A percentile compares a stretch with the other conserved stretches of the same genome.
Conservation (phyloP, 2,888 invertebrate species). For the Saturnia pavonia region DNA sequence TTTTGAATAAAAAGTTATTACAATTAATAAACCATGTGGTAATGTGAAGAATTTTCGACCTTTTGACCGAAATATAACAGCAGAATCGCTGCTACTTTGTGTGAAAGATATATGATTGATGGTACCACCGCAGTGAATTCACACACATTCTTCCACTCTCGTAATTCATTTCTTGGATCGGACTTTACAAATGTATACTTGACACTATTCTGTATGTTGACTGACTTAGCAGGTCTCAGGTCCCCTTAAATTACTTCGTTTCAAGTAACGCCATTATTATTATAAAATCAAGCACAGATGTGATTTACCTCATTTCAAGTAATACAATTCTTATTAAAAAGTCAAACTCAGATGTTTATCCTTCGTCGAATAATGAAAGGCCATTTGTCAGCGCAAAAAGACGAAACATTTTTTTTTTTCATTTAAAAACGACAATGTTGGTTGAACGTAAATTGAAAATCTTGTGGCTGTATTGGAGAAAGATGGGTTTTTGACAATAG, state of each 20-base stretch:
- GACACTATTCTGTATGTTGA: not conserved
- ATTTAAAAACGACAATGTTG: slow-evolving; percentile 11
- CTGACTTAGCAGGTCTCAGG: not conserved
- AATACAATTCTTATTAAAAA: slow-evolving; percentile 6
- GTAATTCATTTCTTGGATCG: not conserved
- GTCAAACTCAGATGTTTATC: slow-evolving; percentile 9
- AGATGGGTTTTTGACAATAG: slow-evolving; percentile 7
- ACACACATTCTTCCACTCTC: no score
- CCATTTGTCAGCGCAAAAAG: not conserved
- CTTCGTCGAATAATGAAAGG: not conserved
- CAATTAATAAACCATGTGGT: no score
- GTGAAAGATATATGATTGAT: not conserved
- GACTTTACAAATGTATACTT: not conserved
- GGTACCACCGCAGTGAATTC: no score
- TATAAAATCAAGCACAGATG: not conserved
- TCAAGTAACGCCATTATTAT: not conserved
- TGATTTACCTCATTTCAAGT: not conserved
- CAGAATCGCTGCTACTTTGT: not conserved
- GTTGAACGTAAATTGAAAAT: slow-evolving; percentile 12
- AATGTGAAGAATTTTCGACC: not conserved
- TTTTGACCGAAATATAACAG: not conserved
- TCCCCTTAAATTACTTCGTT: not conserved
- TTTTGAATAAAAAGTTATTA: not conserved
- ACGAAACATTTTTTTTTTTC: slow-evolving; percentile 12
- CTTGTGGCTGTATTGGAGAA: slow-evolving; percentile 9